These are phyloP conservation scores for Craseonycteris thonglongyai DNA, from an alignment of 2,113 vertebrate species.

Conservation along the genomic window DNA sequence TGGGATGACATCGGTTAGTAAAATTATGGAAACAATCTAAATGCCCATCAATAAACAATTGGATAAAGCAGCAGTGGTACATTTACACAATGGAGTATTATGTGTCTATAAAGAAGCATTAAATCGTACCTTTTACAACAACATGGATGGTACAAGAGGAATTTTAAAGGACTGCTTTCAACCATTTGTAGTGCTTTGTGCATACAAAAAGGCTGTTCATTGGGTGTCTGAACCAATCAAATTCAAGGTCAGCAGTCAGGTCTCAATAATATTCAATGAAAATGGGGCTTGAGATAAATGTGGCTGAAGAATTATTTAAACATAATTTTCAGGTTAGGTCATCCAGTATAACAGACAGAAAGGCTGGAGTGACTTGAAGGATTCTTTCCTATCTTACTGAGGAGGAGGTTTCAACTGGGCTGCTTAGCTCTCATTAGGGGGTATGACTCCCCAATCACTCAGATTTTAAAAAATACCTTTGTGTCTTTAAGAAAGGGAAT, in stretches of 20 bases:
- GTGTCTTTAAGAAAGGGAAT: constrained; percentile 65
- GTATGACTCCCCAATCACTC: no score
- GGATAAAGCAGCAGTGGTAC: no score
- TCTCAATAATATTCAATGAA: not conserved
- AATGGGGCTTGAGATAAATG: not conserved
- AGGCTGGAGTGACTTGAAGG: not conserved
- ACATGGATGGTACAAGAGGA: not conserved
- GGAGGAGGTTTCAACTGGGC: not conserved
- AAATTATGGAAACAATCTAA: no score
- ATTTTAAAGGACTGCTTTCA: not conserved
- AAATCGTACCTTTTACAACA: no score
- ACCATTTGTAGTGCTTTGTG: not conserved
- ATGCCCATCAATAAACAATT: no score
- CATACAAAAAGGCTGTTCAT: not conserved
- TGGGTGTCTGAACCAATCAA: not conserved
- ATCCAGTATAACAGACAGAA: not conserved
- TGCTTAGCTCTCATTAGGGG: constrained; percentile 56
- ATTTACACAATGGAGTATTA: no score
- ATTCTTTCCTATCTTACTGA: not conserved
- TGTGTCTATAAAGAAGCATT: no score
- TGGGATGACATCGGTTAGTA: no score
- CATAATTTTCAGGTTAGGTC: constrained; percentile 19
- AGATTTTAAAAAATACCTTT: constrained; percentile 47
- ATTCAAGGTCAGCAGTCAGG: not conserved
- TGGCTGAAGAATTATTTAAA: constrained; percentile 42